Conservation (phyloP, 2,113 vertebrate species). For the Anarhynchus alexandrinus region DNA sequence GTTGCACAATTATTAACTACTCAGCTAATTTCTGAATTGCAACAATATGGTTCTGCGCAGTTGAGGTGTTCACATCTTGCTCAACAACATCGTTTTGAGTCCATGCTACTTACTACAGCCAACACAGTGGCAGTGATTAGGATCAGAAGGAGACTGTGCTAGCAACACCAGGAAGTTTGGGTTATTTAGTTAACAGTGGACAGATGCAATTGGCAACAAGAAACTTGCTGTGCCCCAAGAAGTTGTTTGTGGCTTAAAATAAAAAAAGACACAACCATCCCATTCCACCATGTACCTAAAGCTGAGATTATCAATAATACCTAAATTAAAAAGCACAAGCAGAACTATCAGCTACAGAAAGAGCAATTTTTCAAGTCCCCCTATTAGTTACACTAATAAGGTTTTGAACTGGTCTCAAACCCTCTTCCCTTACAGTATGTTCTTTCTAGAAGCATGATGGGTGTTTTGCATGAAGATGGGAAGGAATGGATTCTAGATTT, state of each 20-base stretch:
- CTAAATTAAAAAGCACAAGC: neutral
- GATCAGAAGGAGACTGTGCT: neutral
- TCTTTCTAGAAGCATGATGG: neutral
- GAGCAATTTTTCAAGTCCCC: neutral
- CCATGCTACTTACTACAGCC: neutral
- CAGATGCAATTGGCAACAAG: neutral
- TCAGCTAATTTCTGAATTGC: neutral
- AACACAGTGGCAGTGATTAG: neutral
- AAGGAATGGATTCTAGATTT: neutral
- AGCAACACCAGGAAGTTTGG: neutral
- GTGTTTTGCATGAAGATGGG: neutral
- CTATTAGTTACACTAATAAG: neutral
- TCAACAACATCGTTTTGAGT: neutral
- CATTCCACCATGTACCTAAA: neutral
- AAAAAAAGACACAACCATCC: neutral
- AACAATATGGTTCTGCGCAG: neutral
- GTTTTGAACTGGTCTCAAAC: neutral
- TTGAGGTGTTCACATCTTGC: neutral
- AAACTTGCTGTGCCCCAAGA: neutral
- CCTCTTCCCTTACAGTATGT: accelerated
- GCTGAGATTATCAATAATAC: neutral
- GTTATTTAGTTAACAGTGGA: neutral
- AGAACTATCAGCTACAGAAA: neutral
- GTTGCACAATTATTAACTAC: neutral
- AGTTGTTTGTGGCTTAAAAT: neutral